Percentiles rank a stretch among this genome's conserved stretches.
These are phyloP conservation scores for Gobius niger DNA, from an alignment of 2,113 vertebrate species.

Conservation along the genomic window DNA sequence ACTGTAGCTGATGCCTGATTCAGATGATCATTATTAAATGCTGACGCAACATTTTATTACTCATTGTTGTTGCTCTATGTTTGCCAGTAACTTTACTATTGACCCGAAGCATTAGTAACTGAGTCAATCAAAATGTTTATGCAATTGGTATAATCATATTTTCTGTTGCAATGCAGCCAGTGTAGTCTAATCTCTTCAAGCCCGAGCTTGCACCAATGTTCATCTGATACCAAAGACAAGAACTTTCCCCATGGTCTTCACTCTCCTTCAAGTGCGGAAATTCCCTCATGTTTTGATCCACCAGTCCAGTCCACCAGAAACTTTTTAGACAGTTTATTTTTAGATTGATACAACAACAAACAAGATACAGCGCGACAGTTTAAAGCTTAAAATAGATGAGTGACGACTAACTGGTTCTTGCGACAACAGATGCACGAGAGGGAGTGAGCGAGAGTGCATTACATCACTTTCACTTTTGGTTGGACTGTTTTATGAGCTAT, in stretches of 20 bases:
- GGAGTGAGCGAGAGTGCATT: not conserved
- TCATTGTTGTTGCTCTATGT: too few relatives aligned
- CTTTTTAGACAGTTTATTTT: not conserved
- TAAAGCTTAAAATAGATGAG: not conserved
- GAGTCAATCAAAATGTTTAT: too few relatives aligned
- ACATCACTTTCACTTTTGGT: slow-evolving; percentile 57
- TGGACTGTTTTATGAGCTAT: not conserved
- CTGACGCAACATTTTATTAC: too few relatives aligned
- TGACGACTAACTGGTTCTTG: not conserved
- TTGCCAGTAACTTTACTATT: too few relatives aligned
- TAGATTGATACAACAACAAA: not conserved
- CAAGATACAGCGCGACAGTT: not conserved
- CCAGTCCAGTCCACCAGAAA: not conserved
- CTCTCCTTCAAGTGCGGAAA: not conserved
- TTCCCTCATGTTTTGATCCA: not conserved
- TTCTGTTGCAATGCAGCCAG: too few relatives aligned
- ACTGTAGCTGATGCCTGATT: too few relatives aligned
- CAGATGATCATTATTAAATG: too few relatives aligned
- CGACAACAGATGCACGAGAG: too few relatives aligned
- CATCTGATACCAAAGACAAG: not conserved
- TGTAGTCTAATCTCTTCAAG: not conserved
- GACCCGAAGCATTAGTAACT: too few relatives aligned
- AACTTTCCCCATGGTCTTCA: not conserved
- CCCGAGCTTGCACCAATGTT: not conserved
- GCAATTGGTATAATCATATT: too few relatives aligned